phyloP scores from a whole-genome alignment of 1,140 invertebrate genomes.

The Meloidogyne hapla region DNA sequence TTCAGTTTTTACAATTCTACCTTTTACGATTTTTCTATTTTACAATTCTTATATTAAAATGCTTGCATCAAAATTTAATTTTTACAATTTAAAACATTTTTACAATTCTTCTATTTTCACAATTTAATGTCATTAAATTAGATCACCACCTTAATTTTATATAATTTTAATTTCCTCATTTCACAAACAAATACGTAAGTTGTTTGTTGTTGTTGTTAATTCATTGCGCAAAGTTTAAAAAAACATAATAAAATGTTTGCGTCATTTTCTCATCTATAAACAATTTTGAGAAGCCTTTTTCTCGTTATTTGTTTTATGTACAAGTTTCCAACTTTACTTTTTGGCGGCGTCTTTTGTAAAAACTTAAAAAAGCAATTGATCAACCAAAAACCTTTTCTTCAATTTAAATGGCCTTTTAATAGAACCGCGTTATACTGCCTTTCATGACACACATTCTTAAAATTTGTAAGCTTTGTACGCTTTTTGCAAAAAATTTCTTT shows the following conservation, averaged over 20 bases:
- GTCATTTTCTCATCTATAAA: neutral
- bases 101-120: too few species aligned
- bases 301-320: neutral
- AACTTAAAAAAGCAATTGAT: slow-evolving; percentile 5
- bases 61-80: too few species aligned
- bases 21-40: too few species aligned
- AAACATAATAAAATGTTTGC: slow-evolving; percentile 3
- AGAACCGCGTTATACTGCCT: neutral
- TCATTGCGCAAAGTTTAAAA: neutral
- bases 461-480: neutral
- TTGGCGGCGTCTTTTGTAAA: neutral
- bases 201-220: neutral
- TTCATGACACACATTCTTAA: neutral
- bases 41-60: too few species aligned
- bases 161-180: neutral
- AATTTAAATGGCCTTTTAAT: neutral
- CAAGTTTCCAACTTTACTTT: neutral
- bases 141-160: neutral
- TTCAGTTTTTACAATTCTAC: neutral
- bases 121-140: too few species aligned
- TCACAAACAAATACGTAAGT: neutral
- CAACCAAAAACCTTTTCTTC: neutral
- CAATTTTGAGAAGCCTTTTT: neutral
- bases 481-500: neutral
- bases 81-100: too few species aligned